These are phyloP conservation scores for Lordiphosa mommai DNA, from an alignment of 1,140 invertebrate species.

Conservation along the genomic window DNA sequence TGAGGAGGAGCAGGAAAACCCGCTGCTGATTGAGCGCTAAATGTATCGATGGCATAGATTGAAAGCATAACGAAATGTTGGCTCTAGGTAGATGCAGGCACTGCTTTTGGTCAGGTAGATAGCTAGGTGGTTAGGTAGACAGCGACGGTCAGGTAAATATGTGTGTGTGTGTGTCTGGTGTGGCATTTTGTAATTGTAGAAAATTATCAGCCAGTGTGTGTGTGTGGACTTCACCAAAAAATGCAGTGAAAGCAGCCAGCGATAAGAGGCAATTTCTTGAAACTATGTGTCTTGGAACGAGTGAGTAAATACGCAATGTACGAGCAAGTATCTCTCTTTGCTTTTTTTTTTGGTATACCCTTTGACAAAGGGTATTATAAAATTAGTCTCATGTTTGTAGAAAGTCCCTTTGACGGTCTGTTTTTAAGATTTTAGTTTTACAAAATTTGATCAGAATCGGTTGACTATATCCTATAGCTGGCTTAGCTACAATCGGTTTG, in stretches of 20 bases:
- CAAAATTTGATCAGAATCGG: too few species aligned
- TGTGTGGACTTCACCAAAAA: conserved; percentile 19
- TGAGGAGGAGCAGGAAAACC: conserved; percentile 28
- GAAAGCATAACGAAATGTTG: conserved; percentile 22
- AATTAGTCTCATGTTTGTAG: too few species aligned
- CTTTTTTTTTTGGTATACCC: too few species aligned
- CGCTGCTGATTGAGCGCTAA: conserved; percentile 35
- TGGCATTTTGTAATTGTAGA: conserved; percentile 33
- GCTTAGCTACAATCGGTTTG: too few species aligned
- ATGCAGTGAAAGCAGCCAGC: conserved; percentile 56
- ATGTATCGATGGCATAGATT: conserved; percentile 44
- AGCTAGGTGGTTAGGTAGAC: too few species aligned
- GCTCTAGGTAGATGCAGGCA: conserved; percentile 11
- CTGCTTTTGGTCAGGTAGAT: conserved; percentile 1
- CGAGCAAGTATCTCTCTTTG: too few species aligned
- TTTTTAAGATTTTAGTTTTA: too few species aligned
- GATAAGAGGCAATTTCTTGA: conserved; percentile 18
- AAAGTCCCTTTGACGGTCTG: too few species aligned
- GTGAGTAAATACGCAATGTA: too few species aligned
- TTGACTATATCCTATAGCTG: too few species aligned
- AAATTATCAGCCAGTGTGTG: conserved; percentile 17
- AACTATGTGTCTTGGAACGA: not conserved
- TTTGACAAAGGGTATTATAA: too few species aligned
- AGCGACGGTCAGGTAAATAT: conserved; percentile 26
- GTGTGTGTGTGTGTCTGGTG: conserved; percentile 1